phyloP scores from a whole-genome alignment of 1,140 invertebrate genomes.

The Holcopasites calliopsidis region DNA sequence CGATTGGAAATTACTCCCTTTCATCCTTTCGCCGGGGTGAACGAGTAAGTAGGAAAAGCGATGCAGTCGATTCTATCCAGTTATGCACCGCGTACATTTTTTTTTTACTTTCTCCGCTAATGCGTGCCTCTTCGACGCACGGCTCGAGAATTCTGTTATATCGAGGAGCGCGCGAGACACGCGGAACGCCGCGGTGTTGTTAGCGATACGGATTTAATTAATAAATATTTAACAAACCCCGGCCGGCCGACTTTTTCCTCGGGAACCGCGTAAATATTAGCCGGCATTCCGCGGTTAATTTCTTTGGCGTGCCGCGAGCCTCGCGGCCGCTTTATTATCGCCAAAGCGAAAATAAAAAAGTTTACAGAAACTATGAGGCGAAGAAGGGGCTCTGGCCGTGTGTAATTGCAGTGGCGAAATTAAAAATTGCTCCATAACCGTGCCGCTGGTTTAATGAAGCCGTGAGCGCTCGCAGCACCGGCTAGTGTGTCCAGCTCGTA shows the following conservation, averaged over 20 bases:
- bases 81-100: constrained; percentile 33
- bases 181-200: constrained; percentile 20
- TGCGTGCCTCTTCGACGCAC: neutral
- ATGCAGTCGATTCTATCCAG: constrained; percentile 33
- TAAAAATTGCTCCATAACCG: constrained; percentile 48
- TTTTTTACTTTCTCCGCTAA: constrained; percentile 3
- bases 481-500: neutral
- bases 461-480: neutral
- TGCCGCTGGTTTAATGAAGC: constrained; percentile 21
- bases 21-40: constrained; percentile 58
- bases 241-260: constrained; percentile 11
- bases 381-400: neutral
- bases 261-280: constrained; percentile 64
- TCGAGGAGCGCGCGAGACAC: neutral
- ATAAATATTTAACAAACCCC: constrained; percentile 73
- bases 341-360: constrained; percentile 50
- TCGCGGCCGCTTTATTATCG: constrained; percentile 35
- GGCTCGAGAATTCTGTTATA: constrained; percentile 34
- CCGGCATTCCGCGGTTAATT: constrained; percentile 74
- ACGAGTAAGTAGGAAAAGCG: constrained; percentile 59
- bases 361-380: too few species aligned
- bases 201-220: constrained; percentile 74
- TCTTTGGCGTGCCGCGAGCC: constrained; percentile 56
- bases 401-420: constrained; percentile 55
- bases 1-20: constrained; percentile 65